Evolutionary conservation across 2,888 invertebrate species (phyloP).

Genomic region (Pyrrhia umbra): DNA sequence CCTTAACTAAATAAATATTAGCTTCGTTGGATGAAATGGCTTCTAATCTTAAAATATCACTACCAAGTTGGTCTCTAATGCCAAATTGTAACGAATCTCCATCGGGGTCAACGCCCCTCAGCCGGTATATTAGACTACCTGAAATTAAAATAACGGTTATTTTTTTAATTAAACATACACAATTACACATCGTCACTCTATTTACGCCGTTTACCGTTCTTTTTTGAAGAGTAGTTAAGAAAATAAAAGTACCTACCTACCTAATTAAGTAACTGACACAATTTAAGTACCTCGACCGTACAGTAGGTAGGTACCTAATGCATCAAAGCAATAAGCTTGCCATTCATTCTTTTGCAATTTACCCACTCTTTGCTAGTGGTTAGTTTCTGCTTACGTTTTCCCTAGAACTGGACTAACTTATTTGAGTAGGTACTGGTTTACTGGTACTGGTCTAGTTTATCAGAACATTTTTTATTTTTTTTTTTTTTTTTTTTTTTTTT

Average conservation of each 20-base stretch:
- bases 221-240: conserved; percentile 46
- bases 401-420: too few relatives aligned
- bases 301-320: background rate
- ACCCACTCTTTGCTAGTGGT: too few relatives aligned
- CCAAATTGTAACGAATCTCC: conserved; percentile 96
- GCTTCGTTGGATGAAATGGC: conserved; percentile 95
- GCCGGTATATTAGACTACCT: conserved; percentile 95
- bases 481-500: too few relatives aligned
- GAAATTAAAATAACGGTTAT: conserved; percentile 75
- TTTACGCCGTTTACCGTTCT: conserved; percentile 47
- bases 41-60: conserved; percentile 96
- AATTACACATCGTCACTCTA: conserved; percentile 21
- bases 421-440: too few relatives aligned
- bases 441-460: too few relatives aligned
- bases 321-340: background rate
- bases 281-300: background rate
- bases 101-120: conserved; percentile 96
- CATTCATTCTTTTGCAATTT: background rate
- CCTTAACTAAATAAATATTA: conserved; percentile 96
- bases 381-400: too few relatives aligned
- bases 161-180: conserved; percentile 47
- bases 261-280: background rate
- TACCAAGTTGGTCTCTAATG: conserved; percentile 94
- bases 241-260: conserved; percentile 47
- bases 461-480: too few relatives aligned